Evolutionary conservation across 2,888 invertebrate genomes (phyloP).

Genomic region (Calameuta pallipes): DNA sequence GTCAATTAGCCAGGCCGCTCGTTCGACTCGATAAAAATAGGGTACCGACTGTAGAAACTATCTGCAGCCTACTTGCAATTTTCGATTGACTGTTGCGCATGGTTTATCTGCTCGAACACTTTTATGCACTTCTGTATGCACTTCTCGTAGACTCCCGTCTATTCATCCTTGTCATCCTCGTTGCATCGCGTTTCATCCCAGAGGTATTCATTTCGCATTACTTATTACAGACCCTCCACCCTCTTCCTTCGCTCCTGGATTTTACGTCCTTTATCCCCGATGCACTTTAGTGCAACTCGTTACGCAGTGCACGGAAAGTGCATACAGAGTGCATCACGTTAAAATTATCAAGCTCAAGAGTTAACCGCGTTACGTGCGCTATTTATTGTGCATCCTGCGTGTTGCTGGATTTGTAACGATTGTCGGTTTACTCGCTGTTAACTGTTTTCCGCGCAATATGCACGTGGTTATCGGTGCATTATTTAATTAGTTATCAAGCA

Average conservation of each 20-base stretch:
- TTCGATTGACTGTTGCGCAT: not conserved
- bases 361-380: not conserved
- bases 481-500: not conserved
- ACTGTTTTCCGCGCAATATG: not conserved
- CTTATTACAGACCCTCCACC: not conserved
- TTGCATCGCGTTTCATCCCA: not conserved
- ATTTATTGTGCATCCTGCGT: not conserved
- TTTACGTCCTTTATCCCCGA: not conserved
- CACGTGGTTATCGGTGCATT: not conserved
- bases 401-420: not conserved
- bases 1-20: conserved; percentile 1
- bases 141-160: not conserved
- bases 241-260: not conserved
- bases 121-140: not conserved
- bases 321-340: not conserved
- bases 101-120: not conserved
- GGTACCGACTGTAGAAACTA: not conserved
- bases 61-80: not conserved
- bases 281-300: not conserved
- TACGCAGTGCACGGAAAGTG: not conserved
- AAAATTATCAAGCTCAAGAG: not conserved
- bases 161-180: not conserved
- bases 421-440: not conserved
- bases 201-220: not conserved
- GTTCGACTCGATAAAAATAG: not conserved